phyloP scores from a whole-genome alignment of 1,140 invertebrate genomes.

The Colletes latitarsis region DNA sequence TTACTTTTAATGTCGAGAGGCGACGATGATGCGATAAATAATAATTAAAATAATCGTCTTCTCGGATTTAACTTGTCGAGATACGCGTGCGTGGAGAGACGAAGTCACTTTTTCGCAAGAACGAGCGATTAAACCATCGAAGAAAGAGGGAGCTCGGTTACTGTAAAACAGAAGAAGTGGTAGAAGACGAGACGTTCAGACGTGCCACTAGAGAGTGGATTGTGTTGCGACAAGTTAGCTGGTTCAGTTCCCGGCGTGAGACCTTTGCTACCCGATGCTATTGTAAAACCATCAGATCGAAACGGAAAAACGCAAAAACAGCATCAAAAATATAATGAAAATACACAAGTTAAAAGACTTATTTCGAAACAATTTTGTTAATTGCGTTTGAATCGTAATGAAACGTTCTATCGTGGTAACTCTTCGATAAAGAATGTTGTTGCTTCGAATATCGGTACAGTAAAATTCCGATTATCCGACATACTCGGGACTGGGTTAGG shows the following conservation, averaged over 20 bases:
- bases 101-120: conserved; percentile 43
- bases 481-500: too few relatives aligned
- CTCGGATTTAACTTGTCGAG: too few relatives aligned
- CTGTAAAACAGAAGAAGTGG: conserved; percentile 41
- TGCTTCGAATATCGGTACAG: too few relatives aligned
- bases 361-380: too few relatives aligned
- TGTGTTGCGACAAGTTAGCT: conserved; percentile 77
- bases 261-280: conserved; percentile 72
- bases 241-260: conserved; percentile 76
- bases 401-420: too few relatives aligned
- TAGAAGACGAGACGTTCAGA: conserved; percentile 51
- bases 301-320: conserved; percentile 33
- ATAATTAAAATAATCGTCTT: too few relatives aligned
- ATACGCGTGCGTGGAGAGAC: too few relatives aligned
- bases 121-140: conserved; percentile 48
- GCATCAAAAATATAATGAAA: conserved; percentile 5
- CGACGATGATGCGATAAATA: too few relatives aligned
- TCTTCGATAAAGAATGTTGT: too few relatives aligned
- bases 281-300: conserved; percentile 40
- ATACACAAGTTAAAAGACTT: not conserved
- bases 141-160: conserved; percentile 52
- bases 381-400: too few relatives aligned
- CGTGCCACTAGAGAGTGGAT: conserved; percentile 68
- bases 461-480: too few relatives aligned
- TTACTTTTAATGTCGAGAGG: too few relatives aligned